These are phyloP conservation scores for Rhimphoctona megacephalus DNA, from an alignment of 2,888 invertebrate genomes.

Conservation along the genomic window DNA sequence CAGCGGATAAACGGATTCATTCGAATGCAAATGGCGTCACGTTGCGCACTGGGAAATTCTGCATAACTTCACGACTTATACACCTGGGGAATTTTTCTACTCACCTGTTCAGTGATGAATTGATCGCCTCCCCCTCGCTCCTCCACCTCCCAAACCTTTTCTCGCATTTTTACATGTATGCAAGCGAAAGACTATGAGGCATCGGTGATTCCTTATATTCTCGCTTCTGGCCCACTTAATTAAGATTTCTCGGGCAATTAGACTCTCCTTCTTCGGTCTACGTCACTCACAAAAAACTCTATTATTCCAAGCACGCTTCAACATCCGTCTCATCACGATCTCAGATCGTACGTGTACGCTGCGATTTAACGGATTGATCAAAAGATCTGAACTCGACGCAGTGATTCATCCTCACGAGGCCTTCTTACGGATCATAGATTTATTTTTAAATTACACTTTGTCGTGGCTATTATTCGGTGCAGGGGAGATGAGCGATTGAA, in stretches of 20 bases:
- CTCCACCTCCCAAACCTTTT: slow-evolving; percentile 7
- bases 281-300: slow-evolving; percentile 72
- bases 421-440: neutral
- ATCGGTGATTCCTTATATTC: slow-evolving; percentile 59
- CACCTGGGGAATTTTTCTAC: slow-evolving; percentile 32
- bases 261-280: slow-evolving; percentile 56
- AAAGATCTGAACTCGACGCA: neutral
- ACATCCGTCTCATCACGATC: slow-evolving; percentile 63
- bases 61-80: slow-evolving; percentile 23
- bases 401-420: neutral
- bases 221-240: slow-evolving; percentile 71
- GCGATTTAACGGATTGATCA: slow-evolving; percentile 8
- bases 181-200: slow-evolving; percentile 49
- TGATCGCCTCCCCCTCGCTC: no score
- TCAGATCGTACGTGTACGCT: neutral
- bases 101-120: slow-evolving; percentile 9
- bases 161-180: slow-evolving; percentile 39
- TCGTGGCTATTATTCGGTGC: neutral
- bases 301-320: slow-evolving; percentile 75
- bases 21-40: neutral
- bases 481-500: neutral
- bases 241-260: slow-evolving; percentile 77
- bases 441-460: neutral
- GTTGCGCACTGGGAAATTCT: slow-evolving; percentile 24
- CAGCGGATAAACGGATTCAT: slow-evolving; percentile 1